Base-by-base conservation (phyloP, 2,888 invertebrate species). In the Hyposoter didymator region DNA sequence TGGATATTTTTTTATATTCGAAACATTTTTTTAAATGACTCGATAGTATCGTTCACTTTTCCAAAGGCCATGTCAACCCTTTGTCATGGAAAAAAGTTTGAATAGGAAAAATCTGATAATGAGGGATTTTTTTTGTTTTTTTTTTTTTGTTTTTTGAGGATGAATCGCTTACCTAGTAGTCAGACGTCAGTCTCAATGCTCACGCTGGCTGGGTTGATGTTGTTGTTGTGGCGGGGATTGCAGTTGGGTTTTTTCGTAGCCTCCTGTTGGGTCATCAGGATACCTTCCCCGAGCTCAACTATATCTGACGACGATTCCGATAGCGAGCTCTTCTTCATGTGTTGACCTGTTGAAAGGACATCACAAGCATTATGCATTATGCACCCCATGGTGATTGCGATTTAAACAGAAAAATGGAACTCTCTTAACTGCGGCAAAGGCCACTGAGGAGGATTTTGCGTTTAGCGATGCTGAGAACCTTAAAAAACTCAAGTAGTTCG, bases 101-200 rank as follows among this genome's bases (percentile, higher is more conserved):
- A 22, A 43, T 19, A 52, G 12, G 17, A 28, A 45, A 2, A 5
- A 19, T 39, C n/a, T 19, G 35, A 10, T n/a, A n/a, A 10, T 8
- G 1, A 39, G 39, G 32, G 12, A 43, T 66, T 64, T 49, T 0
- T 19, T 22, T 17, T 28, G n/a, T 67, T 76, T 76, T 43, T 70
- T 52, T 19, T 22, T 17, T 28, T 28, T 67, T 76, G 67, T 43
- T 70, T 52, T n/a, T 39, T 32, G 45, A 17, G 22, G 49, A 47
- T 39, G 55, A 72, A 52, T 22, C 73, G 49, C 76, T 85, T 94
- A 98, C 98, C 97, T 96, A 96, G 96, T 97, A 97, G 97, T 98
- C 98, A 98, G 96, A 98, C 98, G 95, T 98, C 98, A 95, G 98
- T 98, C 96, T 98, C 98, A 95, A 97, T 97, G 95, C 98, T 97